Evolutionary conservation across 2,888 invertebrate genomes (phyloP).

Genomic region (Drosophila pseudotalamancana): DNA sequence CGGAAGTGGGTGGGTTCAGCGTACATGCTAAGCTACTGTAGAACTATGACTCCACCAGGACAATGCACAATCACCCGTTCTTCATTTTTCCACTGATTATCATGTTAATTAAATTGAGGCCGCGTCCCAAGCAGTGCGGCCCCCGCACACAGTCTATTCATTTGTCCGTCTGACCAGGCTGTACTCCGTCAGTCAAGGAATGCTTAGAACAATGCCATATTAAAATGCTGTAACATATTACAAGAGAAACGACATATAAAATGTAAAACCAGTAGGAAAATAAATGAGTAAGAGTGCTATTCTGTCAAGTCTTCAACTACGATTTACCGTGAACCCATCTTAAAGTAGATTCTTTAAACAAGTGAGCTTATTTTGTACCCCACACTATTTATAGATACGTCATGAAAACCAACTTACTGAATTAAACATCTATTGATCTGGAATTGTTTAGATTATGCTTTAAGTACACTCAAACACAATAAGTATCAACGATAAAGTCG

Average conservation of each 20-base stretch:
- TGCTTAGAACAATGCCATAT: conserved; percentile 75
- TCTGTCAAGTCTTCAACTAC: too few species aligned
- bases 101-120: conserved; percentile 74
- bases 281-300: conserved; percentile 15
- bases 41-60: conserved; percentile 43
- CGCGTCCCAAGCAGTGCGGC: conserved; percentile 9
- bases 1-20: conserved; percentile 12
- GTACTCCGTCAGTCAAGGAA: conserved; percentile 56
- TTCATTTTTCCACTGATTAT: conserved; percentile 60
- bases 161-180: conserved; percentile 13
- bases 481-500: too few species aligned
- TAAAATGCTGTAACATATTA: conserved; percentile 78
- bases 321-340: too few species aligned
- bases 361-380: too few species aligned
- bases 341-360: too few species aligned
- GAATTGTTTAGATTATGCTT: too few species aligned
- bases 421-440: too few species aligned
- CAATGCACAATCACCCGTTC: conserved; percentile 49
- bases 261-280: conserved; percentile 34
- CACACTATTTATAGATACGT: too few species aligned
- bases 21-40: conserved; percentile 36
- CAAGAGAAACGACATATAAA: conserved; percentile 74
- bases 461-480: too few species aligned
- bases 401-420: too few species aligned
- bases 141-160: conserved; percentile 11